These are phyloP conservation scores for Callospermophilus lateralis DNA, from an alignment of 2,113 vertebrate species.

Conservation along the genomic window DNA sequence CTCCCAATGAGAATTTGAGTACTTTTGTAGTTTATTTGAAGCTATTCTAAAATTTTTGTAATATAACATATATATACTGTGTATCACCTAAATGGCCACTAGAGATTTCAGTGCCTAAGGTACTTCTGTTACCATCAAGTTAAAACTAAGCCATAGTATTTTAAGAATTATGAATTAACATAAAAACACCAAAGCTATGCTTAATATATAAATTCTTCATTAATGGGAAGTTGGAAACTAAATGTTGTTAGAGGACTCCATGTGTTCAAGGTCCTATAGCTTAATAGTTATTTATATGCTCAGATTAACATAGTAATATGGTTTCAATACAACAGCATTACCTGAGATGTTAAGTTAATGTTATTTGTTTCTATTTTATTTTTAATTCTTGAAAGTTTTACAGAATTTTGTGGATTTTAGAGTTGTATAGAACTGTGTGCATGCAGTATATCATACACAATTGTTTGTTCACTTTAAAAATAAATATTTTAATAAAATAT, in stretches of 20 bases:
- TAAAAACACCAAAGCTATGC: not conserved
- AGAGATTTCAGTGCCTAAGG: not conserved
- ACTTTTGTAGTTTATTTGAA: not conserved
- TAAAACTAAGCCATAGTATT: not conserved
- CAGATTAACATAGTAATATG: not conserved
- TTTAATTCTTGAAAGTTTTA: slow-evolving; percentile 12
- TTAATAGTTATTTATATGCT: not conserved
- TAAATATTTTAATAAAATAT: slow-evolving; percentile 13
- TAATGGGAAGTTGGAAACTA: slow-evolving; percentile 24
- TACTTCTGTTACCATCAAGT: slow-evolving; percentile 3
- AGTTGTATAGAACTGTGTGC: not conserved
- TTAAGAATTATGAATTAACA: slow-evolving; percentile 32
- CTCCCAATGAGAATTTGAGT: not conserved
- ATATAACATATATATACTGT: not conserved
- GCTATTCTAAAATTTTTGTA: not conserved
- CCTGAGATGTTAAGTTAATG: not conserved
- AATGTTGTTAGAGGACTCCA: not conserved
- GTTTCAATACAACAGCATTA: not conserved
- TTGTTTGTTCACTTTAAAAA: slow-evolving; percentile 6
- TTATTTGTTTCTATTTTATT: slow-evolving; percentile 25
- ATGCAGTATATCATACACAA: not conserved
- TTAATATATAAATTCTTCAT: slow-evolving; percentile 30
- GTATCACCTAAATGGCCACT: not conserved
- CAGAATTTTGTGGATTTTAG: not conserved
- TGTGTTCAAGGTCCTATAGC: not conserved